A percentile compares a stretch with the other conserved stretches of the same genome.
phyloP scores from a whole-genome alignment of 2,797 vertebrate genomes.

The Myoxocephalus aenaeus region DNA sequence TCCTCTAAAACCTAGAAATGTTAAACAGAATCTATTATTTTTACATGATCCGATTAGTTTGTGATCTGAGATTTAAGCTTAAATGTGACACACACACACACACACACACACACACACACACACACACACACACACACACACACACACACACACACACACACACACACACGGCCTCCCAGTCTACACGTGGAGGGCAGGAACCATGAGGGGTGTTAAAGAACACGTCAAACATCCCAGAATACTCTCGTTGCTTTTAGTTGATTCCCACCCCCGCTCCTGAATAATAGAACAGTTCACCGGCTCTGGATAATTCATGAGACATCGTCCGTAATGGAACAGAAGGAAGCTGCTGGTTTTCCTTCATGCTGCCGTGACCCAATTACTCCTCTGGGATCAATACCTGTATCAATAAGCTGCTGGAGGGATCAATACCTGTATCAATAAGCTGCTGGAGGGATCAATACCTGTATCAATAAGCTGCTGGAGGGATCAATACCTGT shows the following conservation, averaged over 20 bases:
- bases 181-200: not conserved
- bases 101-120: constrained; percentile 2
- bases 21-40: not conserved
- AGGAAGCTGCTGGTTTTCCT: constrained; percentile 48
- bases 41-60: not conserved
- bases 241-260: constrained; percentile 43
- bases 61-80: not conserved
- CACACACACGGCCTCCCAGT: not conserved
- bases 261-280: constrained; percentile 49
- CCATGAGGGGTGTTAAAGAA: not conserved
- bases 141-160: constrained; percentile 12
- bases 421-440: not conserved
- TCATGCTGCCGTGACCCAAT: constrained; percentile 36
- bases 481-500: no score
- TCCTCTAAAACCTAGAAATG: not conserved
- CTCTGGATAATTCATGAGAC: constrained; percentile 77
- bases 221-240: constrained; percentile 23
- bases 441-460: not conserved
- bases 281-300: constrained; percentile 76
- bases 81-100: not conserved
- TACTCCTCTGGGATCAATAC: constrained; percentile 41
- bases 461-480: no score
- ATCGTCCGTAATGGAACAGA: constrained; percentile 72
- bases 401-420: no score
- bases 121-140: constrained; percentile 20